Conservation (phyloP, 2,113 vertebrate species). For the Poeciliopsis prolifica region DNA sequence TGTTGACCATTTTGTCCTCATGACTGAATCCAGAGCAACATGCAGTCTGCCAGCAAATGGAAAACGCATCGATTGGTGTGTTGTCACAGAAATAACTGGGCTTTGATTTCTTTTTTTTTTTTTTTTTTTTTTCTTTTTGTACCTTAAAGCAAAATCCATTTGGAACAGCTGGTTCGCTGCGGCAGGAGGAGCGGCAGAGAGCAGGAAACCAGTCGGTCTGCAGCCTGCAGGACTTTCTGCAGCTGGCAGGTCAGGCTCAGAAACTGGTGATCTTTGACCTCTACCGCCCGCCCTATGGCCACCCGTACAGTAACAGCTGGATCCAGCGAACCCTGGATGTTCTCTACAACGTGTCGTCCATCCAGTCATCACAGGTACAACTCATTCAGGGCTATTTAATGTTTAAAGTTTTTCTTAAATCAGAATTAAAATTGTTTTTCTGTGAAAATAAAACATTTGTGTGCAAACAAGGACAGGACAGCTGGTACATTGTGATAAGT, state of each 20-base stretch:
- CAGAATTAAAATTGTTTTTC: too few species aligned
- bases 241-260: constrained; percentile 77
- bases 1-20: background rate
- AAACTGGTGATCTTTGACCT: constrained; percentile 88
- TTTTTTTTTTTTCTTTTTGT: fast-evolving
- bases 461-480: too few species aligned
- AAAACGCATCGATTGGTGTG: background rate
- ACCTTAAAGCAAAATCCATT: constrained; percentile 82
- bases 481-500: too few species aligned
- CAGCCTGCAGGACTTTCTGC: constrained; percentile 81
- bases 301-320: constrained; percentile 85
- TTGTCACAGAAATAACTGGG: constrained; percentile 16
- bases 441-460: too few species aligned
- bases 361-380: constrained; percentile 83
- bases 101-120: constrained; percentile 7
- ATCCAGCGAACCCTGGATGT: constrained; percentile 82
- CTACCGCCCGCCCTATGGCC: constrained; percentile 81
- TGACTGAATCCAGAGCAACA: background rate
- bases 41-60: background rate
- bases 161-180: constrained; percentile 69
- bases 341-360: constrained; percentile 73
- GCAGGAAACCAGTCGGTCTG: constrained; percentile 83
- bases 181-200: constrained; percentile 62
- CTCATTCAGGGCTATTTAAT: too few species aligned
- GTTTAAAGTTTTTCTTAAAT: too few species aligned